These are phyloP conservation scores for Papio anubis DNA, from an alignment of 2,113 vertebrate genomes.

Conservation along the genomic window DNA sequence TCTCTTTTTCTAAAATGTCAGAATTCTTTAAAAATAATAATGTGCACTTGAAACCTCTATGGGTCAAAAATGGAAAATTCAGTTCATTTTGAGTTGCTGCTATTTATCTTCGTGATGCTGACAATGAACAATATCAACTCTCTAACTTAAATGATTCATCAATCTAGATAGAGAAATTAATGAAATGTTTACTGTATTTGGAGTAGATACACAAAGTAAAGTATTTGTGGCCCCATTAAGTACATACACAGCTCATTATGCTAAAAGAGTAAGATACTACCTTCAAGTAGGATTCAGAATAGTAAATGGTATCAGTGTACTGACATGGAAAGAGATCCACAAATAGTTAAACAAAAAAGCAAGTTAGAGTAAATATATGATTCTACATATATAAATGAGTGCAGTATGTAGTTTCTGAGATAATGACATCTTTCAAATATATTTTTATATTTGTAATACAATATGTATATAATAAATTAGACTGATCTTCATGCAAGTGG, in stretches of 20 bases:
- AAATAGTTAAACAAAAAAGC: background rate
- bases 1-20: constrained; percentile 10
- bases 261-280: constrained; percentile 4
- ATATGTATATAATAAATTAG: background rate
- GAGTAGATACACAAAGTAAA: background rate
- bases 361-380: background rate
- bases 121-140: background rate
- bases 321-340: background rate
- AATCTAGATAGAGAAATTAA: background rate
- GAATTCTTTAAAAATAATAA: constrained; percentile 4
- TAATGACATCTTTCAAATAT: background rate
- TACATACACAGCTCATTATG: background rate
- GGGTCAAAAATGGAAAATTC: constrained; percentile 9
- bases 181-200: background rate
- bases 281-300: background rate
- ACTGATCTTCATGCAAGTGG: background rate
- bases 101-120: background rate
- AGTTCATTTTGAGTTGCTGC: background rate
- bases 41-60: background rate
- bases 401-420: background rate
- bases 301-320: background rate
- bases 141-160: background rate
- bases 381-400: background rate
- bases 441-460: background rate
- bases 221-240: background rate